Evolutionary conservation across 2,888 invertebrate genomes (phyloP).

Genomic region (Sphaeridia pumilis): DNA sequence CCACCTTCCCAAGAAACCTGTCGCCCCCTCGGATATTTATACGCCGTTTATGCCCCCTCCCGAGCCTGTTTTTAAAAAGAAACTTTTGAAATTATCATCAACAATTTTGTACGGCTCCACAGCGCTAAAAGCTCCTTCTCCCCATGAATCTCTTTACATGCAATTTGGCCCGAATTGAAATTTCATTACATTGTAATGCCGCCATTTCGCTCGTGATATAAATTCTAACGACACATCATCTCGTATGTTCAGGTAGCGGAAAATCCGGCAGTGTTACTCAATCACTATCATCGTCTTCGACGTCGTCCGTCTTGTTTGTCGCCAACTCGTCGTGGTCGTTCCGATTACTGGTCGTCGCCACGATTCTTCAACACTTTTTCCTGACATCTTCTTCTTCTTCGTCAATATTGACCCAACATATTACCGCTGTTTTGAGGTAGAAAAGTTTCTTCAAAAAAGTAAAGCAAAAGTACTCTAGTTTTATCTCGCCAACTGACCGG

Average conservation of each 20-base stretch:
- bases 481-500: no score
- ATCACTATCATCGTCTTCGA: conserved; percentile 28
- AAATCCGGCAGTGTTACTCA: conserved; percentile 29
- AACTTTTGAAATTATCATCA: not conserved
- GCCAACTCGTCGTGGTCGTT: not conserved
- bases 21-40: not conserved
- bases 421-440: conserved; percentile 1
- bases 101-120: not conserved
- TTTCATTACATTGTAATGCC: not conserved
- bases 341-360: not conserved
- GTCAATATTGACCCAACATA: conserved; percentile 7
- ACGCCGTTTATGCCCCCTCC: not conserved
- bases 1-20: not conserved
- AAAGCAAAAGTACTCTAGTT: no score
- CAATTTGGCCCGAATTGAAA: not conserved
- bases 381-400: not conserved
- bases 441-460: not conserved
- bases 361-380: conserved; percentile 9
- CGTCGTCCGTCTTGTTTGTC: not conserved
- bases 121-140: not conserved
- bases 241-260: conserved; percentile 24
- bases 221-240: no score
- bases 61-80: not conserved
- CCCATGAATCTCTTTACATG: not conserved
- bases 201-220: no score